Evolutionary conservation across 2,888 invertebrate species (phyloP), one percentile per base, ranked within the genome.

Genomic region (Athalia circularis): DNA sequence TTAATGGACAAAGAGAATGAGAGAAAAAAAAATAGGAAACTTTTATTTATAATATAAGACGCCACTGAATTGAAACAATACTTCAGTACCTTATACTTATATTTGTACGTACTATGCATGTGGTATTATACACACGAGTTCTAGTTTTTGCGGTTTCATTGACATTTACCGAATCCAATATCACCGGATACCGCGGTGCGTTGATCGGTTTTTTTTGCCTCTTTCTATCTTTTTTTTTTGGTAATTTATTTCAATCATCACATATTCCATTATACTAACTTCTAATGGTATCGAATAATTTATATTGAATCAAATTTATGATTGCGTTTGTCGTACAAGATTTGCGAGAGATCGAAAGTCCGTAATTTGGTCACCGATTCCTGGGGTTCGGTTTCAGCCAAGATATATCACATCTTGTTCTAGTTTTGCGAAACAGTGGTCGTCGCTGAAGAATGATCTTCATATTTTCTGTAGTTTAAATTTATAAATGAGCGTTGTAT

Each of bases 111-210:
- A 68, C 29, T 11, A 50, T 54, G 68, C 29, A 29, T n/a, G 54
- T 59, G 47, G n/a, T 8, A 45, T 11, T 45, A 29, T 15, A 72
- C 50, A 62, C 62, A 62, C 62, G 62, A 50, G 75, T 75, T 75
- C 50, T 15, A 48, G 75, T 75, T 75, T 75, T 52, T 64, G 75
- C 50, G 75, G 75, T 75, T 64, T 45, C 59, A 72, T 72, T 64
- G 75, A 64, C 62, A 64, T 75, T 75, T 52, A 62, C 29, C 50
- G 61, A 64, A 29, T 50, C 75, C 75, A 75, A 75, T 75, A 52
- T 62, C 64, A 75, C 29, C 75, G 62, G 61, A 75, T 50, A 75
- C 75, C 62, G 50, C 6, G 11, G 8, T 62, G 13, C 15, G 13
- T 62, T n/a, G 11, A n/a, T n/a, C 15, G 2, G n/a, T 62, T 5